phyloP scores from a whole-genome alignment of 1,140 invertebrate genomes.

The Littorina saxatilis region DNA sequence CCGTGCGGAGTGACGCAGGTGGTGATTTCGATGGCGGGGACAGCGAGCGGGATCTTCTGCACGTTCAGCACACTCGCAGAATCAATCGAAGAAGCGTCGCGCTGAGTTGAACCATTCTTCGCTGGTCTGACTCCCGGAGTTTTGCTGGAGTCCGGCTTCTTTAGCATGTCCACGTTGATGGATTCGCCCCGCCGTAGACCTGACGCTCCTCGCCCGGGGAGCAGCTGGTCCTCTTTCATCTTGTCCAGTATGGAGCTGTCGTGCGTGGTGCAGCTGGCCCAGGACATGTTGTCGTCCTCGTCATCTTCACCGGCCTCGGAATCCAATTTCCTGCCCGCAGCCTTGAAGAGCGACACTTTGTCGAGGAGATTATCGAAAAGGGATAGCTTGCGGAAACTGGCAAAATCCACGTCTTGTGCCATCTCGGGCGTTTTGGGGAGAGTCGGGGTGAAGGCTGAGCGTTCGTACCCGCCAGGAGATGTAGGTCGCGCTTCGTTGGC shows the following conservation, averaged over 20 bases:
- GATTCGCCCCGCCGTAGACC: not conserved
- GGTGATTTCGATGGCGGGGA: not conserved
- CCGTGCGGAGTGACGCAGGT: not conserved
- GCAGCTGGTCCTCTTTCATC: not conserved
- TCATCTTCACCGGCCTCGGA: not conserved
- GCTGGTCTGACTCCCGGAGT: too few species aligned
- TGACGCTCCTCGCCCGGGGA: not conserved
- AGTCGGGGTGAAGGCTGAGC: too few species aligned
- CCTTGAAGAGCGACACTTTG: not conserved
- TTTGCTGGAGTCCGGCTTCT: too few species aligned
- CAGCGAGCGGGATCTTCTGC: too few species aligned
- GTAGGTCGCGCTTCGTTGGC: too few species aligned
- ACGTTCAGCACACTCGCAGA: too few species aligned
- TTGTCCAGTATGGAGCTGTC: not conserved
- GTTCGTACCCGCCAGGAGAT: too few species aligned
- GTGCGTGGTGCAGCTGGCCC: not conserved
- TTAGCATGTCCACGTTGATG: too few species aligned
- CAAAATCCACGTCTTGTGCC: constrained; percentile 6
- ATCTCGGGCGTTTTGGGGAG: too few species aligned
- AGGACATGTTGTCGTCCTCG: not conserved
- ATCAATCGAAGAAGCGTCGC: too few species aligned
- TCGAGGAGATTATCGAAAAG: constrained; percentile 7
- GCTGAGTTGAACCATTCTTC: too few species aligned
- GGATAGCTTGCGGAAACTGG: not conserved
- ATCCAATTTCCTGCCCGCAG: too few species aligned